Base-by-base conservation (phyloP, 2,113 vertebrate species). In the Malurus cyaneus region DNA sequence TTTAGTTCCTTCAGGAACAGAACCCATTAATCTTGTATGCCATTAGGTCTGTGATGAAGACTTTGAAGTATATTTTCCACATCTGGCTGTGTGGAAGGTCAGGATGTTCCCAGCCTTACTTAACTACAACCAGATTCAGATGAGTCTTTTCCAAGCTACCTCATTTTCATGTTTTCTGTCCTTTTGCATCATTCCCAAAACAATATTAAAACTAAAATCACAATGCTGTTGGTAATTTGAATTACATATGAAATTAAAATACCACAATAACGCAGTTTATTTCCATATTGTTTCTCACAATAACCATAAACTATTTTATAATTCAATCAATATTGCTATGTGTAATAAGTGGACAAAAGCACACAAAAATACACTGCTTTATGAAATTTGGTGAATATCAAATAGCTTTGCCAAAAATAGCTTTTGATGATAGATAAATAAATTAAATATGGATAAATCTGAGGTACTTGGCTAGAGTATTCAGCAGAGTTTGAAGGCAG, bases 41-140 rank as follows among this genome's bases (percentile, higher is more conserved):
- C 39, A 80, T 88, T 85, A 82, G 50, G 13, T 82, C 49, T 80
- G 23, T 89, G 34, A 82, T 79, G 65, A 91, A 90, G 59, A 82
- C 87, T 94, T 91, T 94, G 84, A 95, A 91, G 79, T 94, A 19
- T 21, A 24, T 91, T 89, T 95, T 91, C 78, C 62, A 91, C 93
- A 94, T 96, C 87, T 93, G 91, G 80, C 42, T 77, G 34, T 65
- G 59, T 52, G 41, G 81, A 95, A 93, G 80, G 84, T 94, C 95
- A 92, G 70, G 81, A 85, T 73, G 71, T 94, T 89, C 91, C 84
- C 74, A 94, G 59, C 31, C 91, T 92, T 73, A 26, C 76, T 95
- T 94, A 91, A 97, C 39, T 87, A 72, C 50, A 85, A 93, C 50
- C 86, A 94, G 78, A 88, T 82, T 80, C 78, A 50, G 59, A 85